A percentile compares a stretch with the other conserved stretches of the same genome.
Conservation (phyloP, 2,113 vertebrate genomes). For the Uria lomvia region DNA sequence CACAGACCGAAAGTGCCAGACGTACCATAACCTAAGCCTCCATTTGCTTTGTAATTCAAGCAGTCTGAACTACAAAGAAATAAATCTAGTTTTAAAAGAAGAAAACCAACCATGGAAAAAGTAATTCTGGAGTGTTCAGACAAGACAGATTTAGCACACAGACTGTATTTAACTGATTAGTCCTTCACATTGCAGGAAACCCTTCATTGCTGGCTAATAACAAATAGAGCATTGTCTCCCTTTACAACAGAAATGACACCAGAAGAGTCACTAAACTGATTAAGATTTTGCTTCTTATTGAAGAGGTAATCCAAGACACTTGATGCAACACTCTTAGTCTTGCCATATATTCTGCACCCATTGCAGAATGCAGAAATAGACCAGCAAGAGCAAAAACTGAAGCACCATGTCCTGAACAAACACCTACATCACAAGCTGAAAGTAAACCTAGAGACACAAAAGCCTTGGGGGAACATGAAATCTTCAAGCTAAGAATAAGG, state of each 20-base stretch:
- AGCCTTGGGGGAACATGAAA: neutral
- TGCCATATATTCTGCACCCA: neutral
- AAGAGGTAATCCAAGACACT: neutral
- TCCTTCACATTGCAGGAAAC: neutral
- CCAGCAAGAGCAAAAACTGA: neutral
- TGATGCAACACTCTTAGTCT: neutral
- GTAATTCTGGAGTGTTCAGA: neutral
- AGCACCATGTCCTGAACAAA: neutral
- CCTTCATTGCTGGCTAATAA: neutral
- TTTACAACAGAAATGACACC: neutral
- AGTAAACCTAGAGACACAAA: neutral
- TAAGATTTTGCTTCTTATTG: neutral
- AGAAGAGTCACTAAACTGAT: neutral
- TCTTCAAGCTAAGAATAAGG: neutral
- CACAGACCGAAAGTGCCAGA: neutral
- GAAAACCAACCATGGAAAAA: neutral
- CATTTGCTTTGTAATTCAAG: neutral
- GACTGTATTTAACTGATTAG: neutral
- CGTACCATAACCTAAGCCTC: neutral
- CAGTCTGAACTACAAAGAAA: neutral
- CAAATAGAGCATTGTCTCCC: neutral
- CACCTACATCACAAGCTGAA: neutral
- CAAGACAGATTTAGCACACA: neutral
- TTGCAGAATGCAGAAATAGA: neutral
- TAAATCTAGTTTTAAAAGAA: neutral